Conservation (phyloP, 1,140 invertebrate species). For the Mactra quadrangularis region DNA sequence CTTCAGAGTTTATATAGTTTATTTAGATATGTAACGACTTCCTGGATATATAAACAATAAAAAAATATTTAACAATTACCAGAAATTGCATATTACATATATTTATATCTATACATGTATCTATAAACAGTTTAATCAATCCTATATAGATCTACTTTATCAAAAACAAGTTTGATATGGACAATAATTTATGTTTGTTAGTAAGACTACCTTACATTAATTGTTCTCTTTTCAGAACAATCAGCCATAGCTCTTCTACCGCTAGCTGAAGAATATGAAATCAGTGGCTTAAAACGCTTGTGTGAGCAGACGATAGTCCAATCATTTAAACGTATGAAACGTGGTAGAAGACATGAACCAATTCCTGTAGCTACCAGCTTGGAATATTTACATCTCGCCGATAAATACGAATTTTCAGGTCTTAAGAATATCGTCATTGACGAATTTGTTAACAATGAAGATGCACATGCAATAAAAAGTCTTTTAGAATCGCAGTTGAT, state of each 20-base stretch:
- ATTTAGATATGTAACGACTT: no score
- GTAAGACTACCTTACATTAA: no score
- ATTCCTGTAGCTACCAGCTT: slow-evolving; percentile 44
- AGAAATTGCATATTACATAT: no score
- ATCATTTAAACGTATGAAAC: slow-evolving; percentile 28
- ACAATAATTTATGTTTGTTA: no score
- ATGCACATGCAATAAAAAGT: slow-evolving; percentile 10
- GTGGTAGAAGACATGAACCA: slow-evolving; percentile 21
- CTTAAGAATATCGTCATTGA: slow-evolving; percentile 35
- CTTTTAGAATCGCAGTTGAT: slow-evolving; percentile 40
- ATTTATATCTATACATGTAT: no score
- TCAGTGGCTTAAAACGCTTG: slow-evolving; percentile 31
- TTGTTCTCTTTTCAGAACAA: slow-evolving; percentile 49
- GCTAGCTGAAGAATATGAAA: slow-evolving; percentile 57
- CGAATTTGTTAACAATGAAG: slow-evolving; percentile 56
- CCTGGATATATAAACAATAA: no score
- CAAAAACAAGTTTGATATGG: no score
- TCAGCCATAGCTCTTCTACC: slow-evolving; percentile 55
- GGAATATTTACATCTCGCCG: slow-evolving; percentile 52
- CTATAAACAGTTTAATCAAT: no score
- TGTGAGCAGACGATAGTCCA: slow-evolving; percentile 50
- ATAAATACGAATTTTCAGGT: slow-evolving; percentile 48
- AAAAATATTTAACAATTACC: no score
- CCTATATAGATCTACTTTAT: no score
- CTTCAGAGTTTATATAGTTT: no score